Evolutionary conservation across 2,888 invertebrate genomes (phyloP).

Genomic region (Scaptomyza cyrtandrae): DNA sequence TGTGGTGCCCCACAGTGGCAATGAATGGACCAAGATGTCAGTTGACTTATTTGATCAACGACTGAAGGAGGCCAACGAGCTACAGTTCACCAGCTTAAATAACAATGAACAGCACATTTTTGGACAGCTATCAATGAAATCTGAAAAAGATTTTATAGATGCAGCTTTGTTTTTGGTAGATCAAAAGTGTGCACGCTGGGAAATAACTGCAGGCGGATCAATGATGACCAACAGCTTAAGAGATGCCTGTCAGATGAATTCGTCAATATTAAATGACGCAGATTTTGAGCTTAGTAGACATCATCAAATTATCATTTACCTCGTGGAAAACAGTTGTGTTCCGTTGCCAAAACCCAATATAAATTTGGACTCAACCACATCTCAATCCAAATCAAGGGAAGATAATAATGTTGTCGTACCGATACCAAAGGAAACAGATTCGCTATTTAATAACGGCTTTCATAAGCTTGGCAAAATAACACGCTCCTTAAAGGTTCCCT

Average conservation of each 20-base stretch:
- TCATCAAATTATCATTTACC: conserved; percentile 15
- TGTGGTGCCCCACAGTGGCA: conserved; percentile 20
- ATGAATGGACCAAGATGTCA: conserved; percentile 33
- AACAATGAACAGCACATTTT: not conserved
- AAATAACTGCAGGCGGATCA: accelerated
- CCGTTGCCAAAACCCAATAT: not conserved
- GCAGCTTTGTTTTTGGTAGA: conserved; percentile 27
- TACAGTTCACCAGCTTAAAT: conserved; percentile 4
- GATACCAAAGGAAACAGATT: not conserved
- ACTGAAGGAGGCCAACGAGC: conserved; percentile 5
- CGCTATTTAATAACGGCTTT: not conserved
- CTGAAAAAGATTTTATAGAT: conserved; percentile 1
- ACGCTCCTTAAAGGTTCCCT: conserved; percentile 7
- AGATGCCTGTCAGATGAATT: not conserved
- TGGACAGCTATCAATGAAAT: conserved; percentile 38
- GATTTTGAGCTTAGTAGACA: not conserved
- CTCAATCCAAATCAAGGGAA: not conserved
- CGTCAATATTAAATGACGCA: conserved; percentile 32
- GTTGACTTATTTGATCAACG: conserved; percentile 10
- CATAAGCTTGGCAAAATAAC: not conserved
- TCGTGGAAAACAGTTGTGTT: conserved; percentile 3
- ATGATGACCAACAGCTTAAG: not conserved
- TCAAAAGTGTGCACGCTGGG: conserved; percentile 2
- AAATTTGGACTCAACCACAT: not conserved
- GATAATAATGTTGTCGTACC: not conserved